A percentile compares a stretch with the other conserved stretches of the same genome.
Conservation (phyloP, 1,140 invertebrate species). For the Eumeta japonica region DNA sequence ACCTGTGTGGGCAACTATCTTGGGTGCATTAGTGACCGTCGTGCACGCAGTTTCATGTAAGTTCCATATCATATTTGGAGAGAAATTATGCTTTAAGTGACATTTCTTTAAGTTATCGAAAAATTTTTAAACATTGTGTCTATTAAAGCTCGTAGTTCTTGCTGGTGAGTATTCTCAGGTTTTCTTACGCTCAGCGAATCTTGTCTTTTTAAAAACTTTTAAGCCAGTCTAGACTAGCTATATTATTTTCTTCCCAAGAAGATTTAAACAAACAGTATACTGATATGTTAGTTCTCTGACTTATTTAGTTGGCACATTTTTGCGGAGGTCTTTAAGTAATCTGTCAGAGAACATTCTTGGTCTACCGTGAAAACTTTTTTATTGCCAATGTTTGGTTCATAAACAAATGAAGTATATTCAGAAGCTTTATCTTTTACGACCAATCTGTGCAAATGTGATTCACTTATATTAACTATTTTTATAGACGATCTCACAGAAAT, state of each 20-base stretch:
- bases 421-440: too few species aligned
- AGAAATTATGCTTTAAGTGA: constrained; percentile 10
- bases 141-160: too few species aligned
- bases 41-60: constrained; percentile 16
- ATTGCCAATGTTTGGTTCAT: too few species aligned
- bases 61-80: constrained; percentile 14
- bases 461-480: too few species aligned
- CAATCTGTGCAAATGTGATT: too few species aligned
- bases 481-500: too few species aligned
- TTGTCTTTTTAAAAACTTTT: constrained; percentile 9
- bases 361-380: too few species aligned
- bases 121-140: constrained; percentile 1
- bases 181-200: neutral
- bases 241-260: neutral
- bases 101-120: constrained; percentile 10
- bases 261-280: neutral
- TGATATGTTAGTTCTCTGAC: neutral
- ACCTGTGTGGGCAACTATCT: constrained; percentile 11
- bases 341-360: too few species aligned
- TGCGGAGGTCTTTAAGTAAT: neutral
- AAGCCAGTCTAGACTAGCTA: constrained; percentile 12
- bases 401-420: too few species aligned
- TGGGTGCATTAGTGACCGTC: constrained; percentile 12
- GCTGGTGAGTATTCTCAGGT: neutral
- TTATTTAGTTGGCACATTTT: constrained; percentile 1